These are phyloP conservation scores for Tyrophagus putrescentiae DNA, from an alignment of 1,140 invertebrate genomes.

Conservation along the genomic window DNA sequence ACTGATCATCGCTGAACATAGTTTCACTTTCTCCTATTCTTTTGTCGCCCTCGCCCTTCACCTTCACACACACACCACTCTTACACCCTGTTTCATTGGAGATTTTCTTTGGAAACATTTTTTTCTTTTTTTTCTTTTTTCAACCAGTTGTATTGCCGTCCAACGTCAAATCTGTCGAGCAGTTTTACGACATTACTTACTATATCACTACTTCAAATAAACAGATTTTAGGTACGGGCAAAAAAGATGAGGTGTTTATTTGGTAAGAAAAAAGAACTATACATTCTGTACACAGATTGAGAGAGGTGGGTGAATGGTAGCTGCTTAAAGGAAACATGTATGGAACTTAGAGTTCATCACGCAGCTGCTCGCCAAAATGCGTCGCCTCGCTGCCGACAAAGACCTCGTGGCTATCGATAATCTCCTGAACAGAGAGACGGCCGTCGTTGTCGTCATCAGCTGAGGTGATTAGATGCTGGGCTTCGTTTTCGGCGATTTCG, in stretches of 20 bases:
- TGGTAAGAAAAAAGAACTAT: slow-evolving; percentile 3
- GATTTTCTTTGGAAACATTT: background rate
- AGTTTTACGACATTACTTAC: too few species aligned
- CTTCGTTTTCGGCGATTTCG: slow-evolving; percentile 76
- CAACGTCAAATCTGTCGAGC: too few species aligned
- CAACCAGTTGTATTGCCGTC: too few species aligned
- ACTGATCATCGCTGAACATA: too few species aligned
- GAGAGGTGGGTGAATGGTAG: background rate
- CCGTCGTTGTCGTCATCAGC: slow-evolving; percentile 77
- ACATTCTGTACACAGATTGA: background rate
- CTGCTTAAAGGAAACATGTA: background rate
- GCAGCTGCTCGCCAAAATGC: slow-evolving; percentile 71
- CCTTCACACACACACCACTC: too few species aligned
- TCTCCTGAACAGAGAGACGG: slow-evolving; percentile 66
- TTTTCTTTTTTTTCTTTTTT: background rate
- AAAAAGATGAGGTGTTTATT: too few species aligned
- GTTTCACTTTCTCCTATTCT: too few species aligned
- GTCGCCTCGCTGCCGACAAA: slow-evolving; percentile 93
- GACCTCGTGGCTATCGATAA: slow-evolving; percentile 69
- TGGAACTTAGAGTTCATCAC: slow-evolving; percentile 36
- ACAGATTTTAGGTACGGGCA: background rate
- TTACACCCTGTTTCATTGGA: too few species aligned
- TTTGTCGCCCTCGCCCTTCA: too few species aligned
- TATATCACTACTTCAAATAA: background rate
- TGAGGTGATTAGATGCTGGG: slow-evolving; percentile 71